phyloP scores from a whole-genome alignment of 2,113 vertebrate species.

The Alectura lathami region DNA sequence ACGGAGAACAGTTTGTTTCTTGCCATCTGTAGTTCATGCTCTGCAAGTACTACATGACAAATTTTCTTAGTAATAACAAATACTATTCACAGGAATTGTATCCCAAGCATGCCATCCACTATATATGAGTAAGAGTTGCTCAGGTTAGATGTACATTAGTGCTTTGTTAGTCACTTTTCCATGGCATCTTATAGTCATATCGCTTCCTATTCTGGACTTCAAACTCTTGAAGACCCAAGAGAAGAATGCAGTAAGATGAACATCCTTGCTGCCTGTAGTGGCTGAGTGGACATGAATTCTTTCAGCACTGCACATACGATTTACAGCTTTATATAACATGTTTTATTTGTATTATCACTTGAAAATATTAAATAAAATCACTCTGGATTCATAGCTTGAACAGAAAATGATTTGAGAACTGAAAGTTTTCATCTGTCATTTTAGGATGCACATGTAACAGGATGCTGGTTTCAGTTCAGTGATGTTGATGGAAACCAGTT shows the following conservation, averaged over 20 bases:
- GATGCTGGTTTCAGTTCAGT: constrained; percentile 6
- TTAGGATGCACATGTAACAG: background rate
- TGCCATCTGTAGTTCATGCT: background rate
- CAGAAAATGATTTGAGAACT: background rate
- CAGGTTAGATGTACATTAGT: background rate
- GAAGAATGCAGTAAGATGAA: background rate
- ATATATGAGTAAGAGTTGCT: background rate
- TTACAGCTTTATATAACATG: background rate
- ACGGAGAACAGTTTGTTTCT: background rate
- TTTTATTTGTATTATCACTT: background rate
- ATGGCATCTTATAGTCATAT: background rate
- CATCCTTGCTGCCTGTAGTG: background rate
- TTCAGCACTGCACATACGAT: background rate
- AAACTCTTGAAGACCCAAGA: background rate
- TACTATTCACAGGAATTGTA: background rate
- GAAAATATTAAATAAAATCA: background rate
- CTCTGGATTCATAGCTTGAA: background rate
- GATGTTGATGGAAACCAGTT: background rate
- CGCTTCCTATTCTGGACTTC: background rate
- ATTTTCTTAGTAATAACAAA: background rate
- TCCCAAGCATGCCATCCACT: background rate
- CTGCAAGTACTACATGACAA: background rate
- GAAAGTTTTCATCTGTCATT: background rate
- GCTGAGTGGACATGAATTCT: background rate
- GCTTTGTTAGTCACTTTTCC: background rate